Conservation (phyloP, 2,888 invertebrate species). For the Seira musarum region DNA sequence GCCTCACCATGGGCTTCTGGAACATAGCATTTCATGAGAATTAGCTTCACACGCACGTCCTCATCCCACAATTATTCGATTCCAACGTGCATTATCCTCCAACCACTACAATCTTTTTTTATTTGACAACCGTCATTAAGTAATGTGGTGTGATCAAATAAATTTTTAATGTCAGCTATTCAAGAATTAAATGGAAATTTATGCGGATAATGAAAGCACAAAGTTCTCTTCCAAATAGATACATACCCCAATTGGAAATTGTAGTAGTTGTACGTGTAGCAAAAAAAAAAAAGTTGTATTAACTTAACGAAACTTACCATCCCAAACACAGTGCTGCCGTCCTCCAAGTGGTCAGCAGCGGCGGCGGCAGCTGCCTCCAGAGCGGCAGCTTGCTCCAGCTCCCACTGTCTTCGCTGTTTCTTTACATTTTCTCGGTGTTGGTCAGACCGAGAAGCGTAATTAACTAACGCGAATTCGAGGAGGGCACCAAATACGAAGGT, state of each 20-base stretch:
- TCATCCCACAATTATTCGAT: not conserved
- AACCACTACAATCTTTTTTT: no score
- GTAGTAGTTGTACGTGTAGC: no score
- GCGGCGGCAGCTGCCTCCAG: slow-evolving; percentile 79
- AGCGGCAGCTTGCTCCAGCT: slow-evolving; percentile 89
- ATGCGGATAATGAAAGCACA: no score
- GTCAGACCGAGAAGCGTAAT: slow-evolving; percentile 88
- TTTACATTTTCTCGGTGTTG: slow-evolving; percentile 91
- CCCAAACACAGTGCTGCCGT: slow-evolving; percentile 88
- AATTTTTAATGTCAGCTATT: no score
- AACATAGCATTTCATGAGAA: slow-evolving; percentile 11
- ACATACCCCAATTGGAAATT: no score
- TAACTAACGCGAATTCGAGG: slow-evolving; percentile 73
- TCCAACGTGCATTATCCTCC: no score
- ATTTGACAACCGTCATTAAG: no score
- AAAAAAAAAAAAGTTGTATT: slow-evolving; percentile 70
- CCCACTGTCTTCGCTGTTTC: slow-evolving; percentile 84
- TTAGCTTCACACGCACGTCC: not conserved
- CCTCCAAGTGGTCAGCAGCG: slow-evolving; percentile 87
- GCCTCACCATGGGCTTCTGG: slow-evolving; percentile 91
- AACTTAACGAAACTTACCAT: slow-evolving; percentile 80
- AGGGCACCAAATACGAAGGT: slow-evolving; percentile 75
- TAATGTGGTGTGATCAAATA: no score
- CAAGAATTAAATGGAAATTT: no score
- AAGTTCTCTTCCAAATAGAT: no score